Base-by-base conservation (phyloP, 1,140 invertebrate species). In the Agraylea sexmaculata region DNA sequence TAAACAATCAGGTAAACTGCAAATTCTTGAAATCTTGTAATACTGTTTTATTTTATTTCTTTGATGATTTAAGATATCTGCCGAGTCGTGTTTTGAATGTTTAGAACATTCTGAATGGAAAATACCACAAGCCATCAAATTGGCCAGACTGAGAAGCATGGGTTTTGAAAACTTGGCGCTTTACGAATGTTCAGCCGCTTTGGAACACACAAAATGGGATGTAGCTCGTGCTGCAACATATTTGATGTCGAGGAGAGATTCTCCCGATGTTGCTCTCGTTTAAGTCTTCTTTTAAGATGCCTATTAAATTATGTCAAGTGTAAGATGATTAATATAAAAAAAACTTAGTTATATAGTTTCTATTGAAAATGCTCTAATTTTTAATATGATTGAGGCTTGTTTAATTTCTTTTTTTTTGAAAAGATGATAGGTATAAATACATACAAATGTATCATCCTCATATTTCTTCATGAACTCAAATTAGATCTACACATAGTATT, bases 21-120 rank as follows among this genome's bases (percentile, higher is more conserved):
- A n/a, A n/a, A 34, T 17, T 36, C 18, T 36, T 10, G 21, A 23
- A 18, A 17, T 43, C 15, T 21, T 4, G 30, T 36, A 18, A 35
- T 2, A 5, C 6, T 31, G 6, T 12, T 19, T 16, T 29, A 27
- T n/a, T 34, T 30, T 27, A 46, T 37, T 16, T 31, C 29, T 18
- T 40, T 38, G 46, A 23, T 45, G 2, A 22, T 54, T 52, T 2
- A 62, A 90, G 74, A 79, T 85, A 8, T 77, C 76, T 1, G 75
- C 78, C 0, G 80, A 83, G 44, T 78, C 83, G 32, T 93, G 89
- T 53, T 59, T 91, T 4, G 64, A 73, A 39, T 84, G 87, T 0
- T 58, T 95, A 2, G 81, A 91, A 51, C 74, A 82, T 21, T 82
- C 83, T 13, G 75, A 83, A 40, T 93, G 90, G 87, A 81, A 93